phyloP scores from a whole-genome alignment of 2,888 invertebrate species.

The Aquatica leii region DNA sequence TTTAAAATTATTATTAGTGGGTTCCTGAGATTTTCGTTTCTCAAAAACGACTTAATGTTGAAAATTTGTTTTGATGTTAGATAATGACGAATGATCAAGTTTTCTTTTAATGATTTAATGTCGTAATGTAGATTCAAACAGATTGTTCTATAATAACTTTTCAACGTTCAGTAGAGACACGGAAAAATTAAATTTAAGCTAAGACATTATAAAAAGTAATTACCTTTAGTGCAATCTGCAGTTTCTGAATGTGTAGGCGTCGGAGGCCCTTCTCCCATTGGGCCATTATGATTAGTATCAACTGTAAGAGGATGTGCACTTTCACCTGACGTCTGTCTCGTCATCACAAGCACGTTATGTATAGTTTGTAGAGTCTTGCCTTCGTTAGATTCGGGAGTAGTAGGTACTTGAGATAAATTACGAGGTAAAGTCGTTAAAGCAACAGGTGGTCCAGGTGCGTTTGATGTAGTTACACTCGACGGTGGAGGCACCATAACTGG shows the following conservation, averaged over 20 bases:
- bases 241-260: slow-evolving; percentile 82
- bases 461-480: slow-evolving; percentile 61
- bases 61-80: too few relatives aligned
- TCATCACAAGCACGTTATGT: slow-evolving; percentile 42
- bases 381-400: slow-evolving; percentile 48
- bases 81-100: too few relatives aligned
- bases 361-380: slow-evolving; percentile 50
- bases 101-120: too few relatives aligned
- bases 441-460: slow-evolving; percentile 59
- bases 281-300: slow-evolving; percentile 60
- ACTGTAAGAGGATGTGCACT: slow-evolving; percentile 62
- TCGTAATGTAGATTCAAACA: too few relatives aligned
- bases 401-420: slow-evolving; percentile 58
- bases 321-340: slow-evolving; percentile 46
- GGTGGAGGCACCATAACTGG: slow-evolving; percentile 54
- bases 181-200: too few relatives aligned
- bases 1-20: too few relatives aligned
- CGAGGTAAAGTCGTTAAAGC: slow-evolving; percentile 63
- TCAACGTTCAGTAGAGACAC: too few relatives aligned
- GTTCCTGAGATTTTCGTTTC: too few relatives aligned
- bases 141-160: too few relatives aligned
- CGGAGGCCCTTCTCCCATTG: slow-evolving; percentile 70
- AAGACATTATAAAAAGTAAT: too few relatives aligned
- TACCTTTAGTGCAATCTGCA: slow-evolving; percentile 72
- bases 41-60: too few relatives aligned